Evolutionary conservation across 1,140 invertebrate genomes (phyloP), one percentile per base, ranked within the genome.

Genomic region (Magallana gigas): DNA sequence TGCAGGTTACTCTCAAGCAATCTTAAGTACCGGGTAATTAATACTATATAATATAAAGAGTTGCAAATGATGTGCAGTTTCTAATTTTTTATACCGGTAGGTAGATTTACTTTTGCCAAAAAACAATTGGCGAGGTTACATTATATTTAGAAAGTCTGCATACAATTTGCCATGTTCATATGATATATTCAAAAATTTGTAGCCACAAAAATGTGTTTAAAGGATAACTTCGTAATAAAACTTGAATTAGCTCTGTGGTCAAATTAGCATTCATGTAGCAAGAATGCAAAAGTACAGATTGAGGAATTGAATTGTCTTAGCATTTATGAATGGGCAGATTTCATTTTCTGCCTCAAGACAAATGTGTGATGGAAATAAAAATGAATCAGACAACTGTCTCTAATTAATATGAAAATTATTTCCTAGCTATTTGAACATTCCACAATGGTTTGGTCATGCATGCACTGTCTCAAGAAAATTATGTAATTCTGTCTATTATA

Each of bases 181-280:
- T 23, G 3, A 48, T 48, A 48, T 48, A 48, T 48, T 48, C 36
- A 76, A 23, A 12, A 76, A 76, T 29, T 29, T 76, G 68, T 76
- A 23, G 48, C 68, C 68, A 29, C 68, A 76, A 76, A 76, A 76
- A 76, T 76, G 29, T 29, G 68, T 71, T 71, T 23, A 23, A 18
- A 23, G 68, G 23, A 76, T 76, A 9, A 12, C 68, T 36, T 29
- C 3, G 36, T 29, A 29, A 29, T 12, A 76, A 76, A 76, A 76
- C 8, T 76, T 48, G 36, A 48, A 48, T n/a, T 76, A 12, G 8
- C 36, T 76, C 29, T 29, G 68, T 76, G 68, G 68, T 76, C 14
- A 36, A 76, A 76, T 76, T 76, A 76, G 18, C 68, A 76, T 76
- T 76, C 23, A 76, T 29, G 23, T 76, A 23, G 68, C 11, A 76